Conservation (phyloP, 2,888 invertebrate genomes). For the Ellobium chinense region DNA sequence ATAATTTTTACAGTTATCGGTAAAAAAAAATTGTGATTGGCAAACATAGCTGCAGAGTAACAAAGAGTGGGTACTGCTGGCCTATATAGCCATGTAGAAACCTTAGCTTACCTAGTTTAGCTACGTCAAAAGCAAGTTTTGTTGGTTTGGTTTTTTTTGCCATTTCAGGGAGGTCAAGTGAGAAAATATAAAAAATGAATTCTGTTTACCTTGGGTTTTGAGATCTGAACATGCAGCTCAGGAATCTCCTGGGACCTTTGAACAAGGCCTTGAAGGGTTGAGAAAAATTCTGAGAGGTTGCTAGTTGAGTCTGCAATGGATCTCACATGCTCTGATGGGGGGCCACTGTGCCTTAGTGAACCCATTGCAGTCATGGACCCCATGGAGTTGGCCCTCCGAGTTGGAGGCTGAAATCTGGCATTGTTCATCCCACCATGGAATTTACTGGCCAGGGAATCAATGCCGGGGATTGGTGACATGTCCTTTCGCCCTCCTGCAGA, state of each 20-base stretch:
- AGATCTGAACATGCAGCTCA: conserved; percentile 54
- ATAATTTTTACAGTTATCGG: no score
- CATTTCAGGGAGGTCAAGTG: not conserved
- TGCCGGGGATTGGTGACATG: conserved; percentile 26
- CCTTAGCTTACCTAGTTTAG: not conserved
- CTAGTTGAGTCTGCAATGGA: conserved; percentile 59
- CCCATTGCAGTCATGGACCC: conserved; percentile 26
- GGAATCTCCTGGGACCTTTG: conserved; percentile 52
- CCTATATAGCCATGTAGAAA: no score
- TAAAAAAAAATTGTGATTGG: no score
- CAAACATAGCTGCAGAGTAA: no score
- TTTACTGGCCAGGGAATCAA: conserved; percentile 24
- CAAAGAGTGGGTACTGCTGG: no score
- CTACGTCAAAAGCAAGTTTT: not conserved
- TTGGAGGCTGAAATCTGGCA: conserved; percentile 45
- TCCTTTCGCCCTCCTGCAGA: conserved; percentile 34
- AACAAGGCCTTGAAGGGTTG: conserved; percentile 54
- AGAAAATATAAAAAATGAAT: not conserved
- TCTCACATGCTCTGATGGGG: conserved; percentile 39
- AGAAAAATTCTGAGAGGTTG: conserved; percentile 56
- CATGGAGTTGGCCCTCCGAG: conserved; percentile 40
- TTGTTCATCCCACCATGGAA: conserved; percentile 30
- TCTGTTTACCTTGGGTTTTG: conserved; percentile 50
- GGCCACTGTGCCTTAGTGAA: conserved; percentile 20
- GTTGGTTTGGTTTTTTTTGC: not conserved